These are phyloP conservation scores for Nothoprocta pentlandii DNA, from an alignment of 2,113 vertebrate genomes.

Conservation along the genomic window DNA sequence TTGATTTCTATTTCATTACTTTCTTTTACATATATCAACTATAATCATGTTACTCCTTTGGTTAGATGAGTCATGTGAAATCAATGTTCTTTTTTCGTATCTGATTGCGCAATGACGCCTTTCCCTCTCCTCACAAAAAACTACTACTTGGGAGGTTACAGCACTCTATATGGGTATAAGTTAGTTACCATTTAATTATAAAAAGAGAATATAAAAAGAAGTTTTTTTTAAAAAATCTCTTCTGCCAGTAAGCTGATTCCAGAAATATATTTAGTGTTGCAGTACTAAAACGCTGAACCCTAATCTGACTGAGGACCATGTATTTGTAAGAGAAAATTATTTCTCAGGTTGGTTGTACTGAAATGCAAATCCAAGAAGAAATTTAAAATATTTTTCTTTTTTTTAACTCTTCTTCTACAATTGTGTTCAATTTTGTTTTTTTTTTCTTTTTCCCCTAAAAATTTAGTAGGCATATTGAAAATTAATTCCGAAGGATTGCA, in stretches of 20 bases:
- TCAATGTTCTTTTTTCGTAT: background rate
- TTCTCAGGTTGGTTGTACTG: background rate
- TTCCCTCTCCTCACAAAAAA: background rate
- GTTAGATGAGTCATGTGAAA: background rate
- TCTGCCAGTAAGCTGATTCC: background rate
- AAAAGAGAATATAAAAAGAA: background rate
- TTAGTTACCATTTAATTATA: background rate
- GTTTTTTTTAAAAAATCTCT: background rate
- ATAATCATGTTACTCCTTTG: background rate
- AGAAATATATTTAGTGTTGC: background rate
- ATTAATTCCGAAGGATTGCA: background rate
- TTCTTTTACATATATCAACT: conserved; percentile 14
- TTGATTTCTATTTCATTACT: background rate
- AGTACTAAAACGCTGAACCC: background rate
- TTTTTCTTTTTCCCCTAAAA: background rate
- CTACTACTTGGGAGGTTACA: background rate
- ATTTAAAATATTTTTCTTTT: background rate
- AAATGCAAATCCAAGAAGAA: background rate
- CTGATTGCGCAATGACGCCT: background rate
- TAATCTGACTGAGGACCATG: background rate
- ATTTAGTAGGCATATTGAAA: background rate
- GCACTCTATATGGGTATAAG: background rate
- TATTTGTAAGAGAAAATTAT: background rate
- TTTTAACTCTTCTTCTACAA: background rate
- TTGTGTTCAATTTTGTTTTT: rapidly evolving